These are phyloP conservation scores for Poeciliopsis gracilis DNA, from an alignment of 2,797 vertebrate species.

Conservation along the genomic window DNA sequence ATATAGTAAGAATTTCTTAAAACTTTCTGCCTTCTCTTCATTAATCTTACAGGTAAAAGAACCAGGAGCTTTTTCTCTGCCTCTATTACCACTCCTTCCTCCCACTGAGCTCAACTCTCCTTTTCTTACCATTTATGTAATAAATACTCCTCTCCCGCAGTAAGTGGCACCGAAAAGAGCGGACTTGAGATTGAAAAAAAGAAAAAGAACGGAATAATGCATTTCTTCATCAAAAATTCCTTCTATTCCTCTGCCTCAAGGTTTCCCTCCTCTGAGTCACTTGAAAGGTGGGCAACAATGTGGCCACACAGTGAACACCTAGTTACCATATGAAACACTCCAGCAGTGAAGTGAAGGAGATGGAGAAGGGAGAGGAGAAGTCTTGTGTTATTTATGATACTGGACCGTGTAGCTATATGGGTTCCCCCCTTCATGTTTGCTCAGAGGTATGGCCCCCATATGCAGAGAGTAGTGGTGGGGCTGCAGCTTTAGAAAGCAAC, in stretches of 20 bases:
- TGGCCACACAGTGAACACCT: conserved; percentile 85
- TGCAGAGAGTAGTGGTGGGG: conserved; percentile 68
- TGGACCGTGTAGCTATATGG: conserved; percentile 81
- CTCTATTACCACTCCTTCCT: conserved; percentile 55
- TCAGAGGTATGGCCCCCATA: conserved; percentile 78
- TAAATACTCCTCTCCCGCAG: conserved; percentile 81
- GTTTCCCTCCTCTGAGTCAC: conserved; percentile 82
- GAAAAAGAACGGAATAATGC: conserved; percentile 79
- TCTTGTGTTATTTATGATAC: conserved; percentile 87
- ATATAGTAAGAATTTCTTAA: conserved; percentile 5
- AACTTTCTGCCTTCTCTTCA: conserved; percentile 12
- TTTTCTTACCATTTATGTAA: conserved; percentile 79
- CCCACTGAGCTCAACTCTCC: conserved; percentile 45
- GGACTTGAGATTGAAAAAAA: conserved; percentile 55
- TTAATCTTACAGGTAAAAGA: conserved; percentile 46
- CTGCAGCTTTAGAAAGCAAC: conserved; percentile 72
- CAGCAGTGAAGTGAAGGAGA: conserved; percentile 75
- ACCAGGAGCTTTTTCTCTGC: conserved; percentile 45
- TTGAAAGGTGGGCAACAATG: conserved; percentile 85
- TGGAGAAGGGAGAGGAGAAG: conserved; percentile 69
- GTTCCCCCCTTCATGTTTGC: conserved; percentile 76
- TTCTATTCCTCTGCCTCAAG: conserved; percentile 84
- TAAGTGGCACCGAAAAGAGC: conserved; percentile 62
- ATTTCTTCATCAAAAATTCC: conserved; percentile 87
- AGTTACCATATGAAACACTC: conserved; percentile 88